Base-by-base conservation (phyloP, 2,797 vertebrate species). In the Hephaestus fuliginosus region DNA sequence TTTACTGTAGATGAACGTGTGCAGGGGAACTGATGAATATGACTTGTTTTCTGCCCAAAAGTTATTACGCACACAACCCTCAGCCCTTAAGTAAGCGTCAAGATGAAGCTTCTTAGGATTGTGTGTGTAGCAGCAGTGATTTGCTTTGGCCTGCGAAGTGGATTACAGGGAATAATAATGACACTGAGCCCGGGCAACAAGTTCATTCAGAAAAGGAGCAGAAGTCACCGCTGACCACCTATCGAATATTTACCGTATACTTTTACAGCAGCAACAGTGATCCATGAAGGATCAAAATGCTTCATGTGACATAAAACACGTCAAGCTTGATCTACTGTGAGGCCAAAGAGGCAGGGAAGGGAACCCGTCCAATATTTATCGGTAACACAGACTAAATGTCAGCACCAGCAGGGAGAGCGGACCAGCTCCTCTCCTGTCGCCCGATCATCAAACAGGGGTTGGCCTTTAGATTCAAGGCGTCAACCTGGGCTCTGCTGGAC, bases 351-450 rank as follows among this genome's bases (percentile, higher is more conserved):
- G 56, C 48, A 12, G 17, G 2, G 74, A 46, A 28, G 36, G 55
- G 14, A 73, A 68, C 5, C 51, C 36, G 61, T 43, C 46, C 33
- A 52, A 18, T 84, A 28, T 84, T 86, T 76, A 81, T 70, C 14
- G 33, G 65, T 30, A 82, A 72, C 67, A 81, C 53, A 55, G 67
- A 60, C 63, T 53, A 86, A 91, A 91, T 78, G 72, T 89, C 88
- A 91, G 70, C 69, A 20, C 22, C 48, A 58, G 72, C 78, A 60
- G 56, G 25, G 51, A 53, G 44, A 39, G 44, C 15, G 13, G 36
- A 25, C 43, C 14, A 0, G 41, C 65, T 66, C 78, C 43, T 81
- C 72, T 46, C 49, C 56, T 53, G 33, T 33, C 62, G 20, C 57
- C 25, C 68, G 36, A 25, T 78, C 78, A 83, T 87, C 83, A 87